Evolutionary conservation across 2,797 vertebrate species (phyloP), one percentile per base, ranked within the genome.

Genomic region (Myripristis jacobus): DNA sequence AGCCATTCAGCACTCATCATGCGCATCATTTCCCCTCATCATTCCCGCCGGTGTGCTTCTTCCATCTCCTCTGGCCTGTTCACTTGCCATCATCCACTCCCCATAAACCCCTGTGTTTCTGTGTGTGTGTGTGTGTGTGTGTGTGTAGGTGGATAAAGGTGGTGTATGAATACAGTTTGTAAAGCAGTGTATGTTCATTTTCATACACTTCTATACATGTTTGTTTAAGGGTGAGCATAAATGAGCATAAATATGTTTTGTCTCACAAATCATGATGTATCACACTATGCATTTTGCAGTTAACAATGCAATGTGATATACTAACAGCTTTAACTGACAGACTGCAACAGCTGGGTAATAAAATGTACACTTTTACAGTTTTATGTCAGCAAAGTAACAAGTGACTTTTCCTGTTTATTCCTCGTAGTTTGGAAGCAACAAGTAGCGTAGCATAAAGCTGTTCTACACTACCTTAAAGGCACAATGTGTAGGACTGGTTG

Each of bases 11-110:
- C 89, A 85, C 89, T 91, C 87, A 93, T 92, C 92, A 93, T 83
- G 84, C 84, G 91, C 92, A 92, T 90, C 91, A 91, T 92, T 93
- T 93, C 90, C 90, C 86, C 84, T 80, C 86, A 86, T 89, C 87
- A 83, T 85, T 90, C 87, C 88, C 89, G 84, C 81, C 18, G 61
- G 85, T 86, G 87, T 80, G 82, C 78, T 88, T 75, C 84, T 85
- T 89, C 86, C 80, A 85, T 91, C 89, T 90, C 80, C 73, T 87
- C 76, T 80, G 87, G 80, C 85, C 81, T 80, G 77, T 80, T 82
- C 80, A 27, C 86, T 85, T 68, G 4, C 80, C 77, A 82, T 87
- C 82, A 82, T 38, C 67, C 70, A 47, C 76, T 88, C 71, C 56
- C 65, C 71, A 65, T 79, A 77, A 82, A 83, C 47, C 63, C 55